These are phyloP conservation scores for Diorhabda sublineata DNA, from an alignment of 1,140 invertebrate species.

Conservation along the genomic window DNA sequence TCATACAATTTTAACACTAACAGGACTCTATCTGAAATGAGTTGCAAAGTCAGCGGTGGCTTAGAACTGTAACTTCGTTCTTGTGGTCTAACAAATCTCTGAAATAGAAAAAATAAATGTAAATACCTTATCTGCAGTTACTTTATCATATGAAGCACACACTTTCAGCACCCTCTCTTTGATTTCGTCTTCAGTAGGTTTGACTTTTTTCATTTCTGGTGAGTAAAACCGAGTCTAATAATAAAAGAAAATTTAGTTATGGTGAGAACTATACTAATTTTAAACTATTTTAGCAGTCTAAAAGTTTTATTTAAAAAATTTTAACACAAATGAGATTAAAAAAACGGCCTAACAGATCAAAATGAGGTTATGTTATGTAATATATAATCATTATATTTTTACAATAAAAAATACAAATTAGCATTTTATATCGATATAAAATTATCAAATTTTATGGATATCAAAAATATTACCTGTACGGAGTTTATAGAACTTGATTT, in stretches of 20 bases:
- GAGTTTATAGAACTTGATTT: conserved; percentile 7
- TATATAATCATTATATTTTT: conserved; percentile 15
- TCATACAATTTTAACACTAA: conserved; percentile 94
- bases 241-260: conserved; percentile 17
- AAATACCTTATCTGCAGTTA: conserved; percentile 70
- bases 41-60: conserved; percentile 71
- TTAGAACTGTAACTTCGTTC: conserved; percentile 67
- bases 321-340: neutral
- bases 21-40: conserved; percentile 82
- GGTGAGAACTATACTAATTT: neutral
- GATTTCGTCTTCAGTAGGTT: conserved; percentile 55
- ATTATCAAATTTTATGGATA: no score
- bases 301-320: neutral
- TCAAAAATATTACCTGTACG: conserved; percentile 17
- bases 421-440: no score
- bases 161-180: conserved; percentile 72
- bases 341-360: conserved; percentile 14
- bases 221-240: conserved; percentile 39
- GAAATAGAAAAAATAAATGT: conserved; percentile 56
- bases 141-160: conserved; percentile 74
- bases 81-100: conserved; percentile 55
- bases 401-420: neutral
- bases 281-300: no score
- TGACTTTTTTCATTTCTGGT: conserved; percentile 40
- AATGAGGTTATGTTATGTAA: conserved; percentile 42